Evolutionary conservation across 2,888 invertebrate genomes (phyloP), one percentile per base, ranked within the genome.

Genomic region (Melanophora roralis): DNA sequence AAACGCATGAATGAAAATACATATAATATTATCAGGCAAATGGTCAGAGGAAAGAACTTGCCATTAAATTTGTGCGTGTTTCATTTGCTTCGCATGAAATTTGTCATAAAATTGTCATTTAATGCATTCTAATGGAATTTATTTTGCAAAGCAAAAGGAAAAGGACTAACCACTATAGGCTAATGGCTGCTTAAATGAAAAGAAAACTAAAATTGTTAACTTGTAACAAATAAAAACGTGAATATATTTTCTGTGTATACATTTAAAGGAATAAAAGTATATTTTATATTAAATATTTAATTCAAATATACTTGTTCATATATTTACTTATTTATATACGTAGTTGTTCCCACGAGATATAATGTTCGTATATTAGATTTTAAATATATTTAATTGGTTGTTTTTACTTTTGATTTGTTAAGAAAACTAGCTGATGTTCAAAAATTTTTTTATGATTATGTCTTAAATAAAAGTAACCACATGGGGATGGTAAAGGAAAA

Each of bases 21-120:
- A 47, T 43, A 49, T 21, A n/a, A n/a, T n/a, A n/a, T n/a, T n/a
- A 21, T 32, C 32, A 43, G 11, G 51, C 12, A 34, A 51, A 69
- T 27, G 34, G 8, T 34, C 9, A 2, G 5, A 38, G 19, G 57
- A 40, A 55, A 21, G 36, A 11, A n/a, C 36, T 14, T 32, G 21
- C 47, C 65, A 59, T 57, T 49, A 67, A 64, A 40, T 11, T 59
- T 49, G 40, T 32, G 49, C 73, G 57, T 73, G 62, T 55, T 34
- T 64, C 11, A 21, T 2, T 45, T 16, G 5, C 43, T 59, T 51
- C 27, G 19, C 1, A 49, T 27, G 23, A 57, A 57, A 74, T 38
- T 60, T 64, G 55, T 36, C 14, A 53, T 55, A 55, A 64, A 64
- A 43, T 62, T 53, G 27, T 19, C 38, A 45, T 65, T 36, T 51